Conservation (phyloP, 92 coral and sea anemone species). For the Muricea muricata region DNA sequence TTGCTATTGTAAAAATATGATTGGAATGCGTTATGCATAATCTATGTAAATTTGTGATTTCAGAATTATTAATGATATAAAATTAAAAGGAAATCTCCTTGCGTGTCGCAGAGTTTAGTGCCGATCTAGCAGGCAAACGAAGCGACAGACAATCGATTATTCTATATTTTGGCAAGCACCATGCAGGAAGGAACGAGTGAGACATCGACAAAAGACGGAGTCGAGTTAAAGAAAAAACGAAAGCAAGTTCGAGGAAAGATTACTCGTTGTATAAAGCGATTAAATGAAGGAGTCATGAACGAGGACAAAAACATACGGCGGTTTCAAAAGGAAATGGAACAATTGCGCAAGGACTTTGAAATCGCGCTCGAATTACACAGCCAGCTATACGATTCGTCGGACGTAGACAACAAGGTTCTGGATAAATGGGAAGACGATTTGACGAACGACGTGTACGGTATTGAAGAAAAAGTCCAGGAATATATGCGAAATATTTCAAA, state of each 20-base stretch:
- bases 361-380: constrained; percentile 31
- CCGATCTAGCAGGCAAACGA: not conserved
- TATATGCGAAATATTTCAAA: constrained; percentile 3
- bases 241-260: constrained; percentile 41
- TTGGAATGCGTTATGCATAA: not conserved
- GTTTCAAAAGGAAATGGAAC: constrained; percentile 41
- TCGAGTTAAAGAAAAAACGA: constrained; percentile 12
- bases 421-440: constrained; percentile 53
- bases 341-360: constrained; percentile 42
- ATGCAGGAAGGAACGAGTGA: not conserved
- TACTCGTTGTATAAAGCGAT: constrained; percentile 47
- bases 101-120: constrained; percentile 5
- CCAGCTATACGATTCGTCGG: constrained; percentile 21
- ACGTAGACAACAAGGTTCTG: not conserved
- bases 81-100: constrained; percentile 16
- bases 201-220: not conserved
- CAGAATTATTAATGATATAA: too few relatives aligned
- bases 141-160: not conserved
- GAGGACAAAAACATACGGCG: not conserved
- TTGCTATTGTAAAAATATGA: not conserved
- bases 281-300: constrained; percentile 14
- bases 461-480: constrained; percentile 43
- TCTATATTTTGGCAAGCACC: constrained; percentile 6
- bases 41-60: constrained; percentile 1
- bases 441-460: constrained; percentile 36